Conservation (phyloP, 1,140 invertebrate species). For the Papilio xuthus region DNA sequence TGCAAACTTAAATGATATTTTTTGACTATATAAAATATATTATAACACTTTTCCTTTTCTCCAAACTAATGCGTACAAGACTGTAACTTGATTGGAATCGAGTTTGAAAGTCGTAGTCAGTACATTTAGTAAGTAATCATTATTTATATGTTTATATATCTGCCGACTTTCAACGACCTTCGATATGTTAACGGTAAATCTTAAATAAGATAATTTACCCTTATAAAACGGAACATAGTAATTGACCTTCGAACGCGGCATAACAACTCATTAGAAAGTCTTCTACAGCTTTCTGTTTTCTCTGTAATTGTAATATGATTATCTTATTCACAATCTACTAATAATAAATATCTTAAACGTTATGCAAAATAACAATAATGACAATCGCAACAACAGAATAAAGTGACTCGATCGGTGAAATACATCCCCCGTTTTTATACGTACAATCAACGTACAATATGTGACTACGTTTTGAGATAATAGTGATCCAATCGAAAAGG, state of each 20-base stretch:
- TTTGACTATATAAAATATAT: no score
- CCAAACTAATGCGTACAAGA: no score
- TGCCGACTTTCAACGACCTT: neutral
- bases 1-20: no score
- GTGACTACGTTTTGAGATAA: neutral
- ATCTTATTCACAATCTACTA: neutral
- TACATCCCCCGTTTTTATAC: neutral
- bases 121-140: neutral
- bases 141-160: neutral
- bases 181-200: slow-evolving; percentile 9
- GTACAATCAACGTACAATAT: neutral
- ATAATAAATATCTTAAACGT: neutral
- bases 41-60: no score
- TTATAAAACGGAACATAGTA: slow-evolving; percentile 5
- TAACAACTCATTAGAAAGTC: slow-evolving; percentile 5
- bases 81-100: no score
- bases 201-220: slow-evolving; percentile 6
- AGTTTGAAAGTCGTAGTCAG: neutral
- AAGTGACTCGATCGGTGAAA: neutral
- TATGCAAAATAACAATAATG: neutral
- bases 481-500: neutral
- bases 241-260: neutral
- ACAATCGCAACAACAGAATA: neutral
- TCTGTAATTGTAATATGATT: neutral
- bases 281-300: neutral